phyloP scores from a whole-genome alignment of 2,113 vertebrate genomes.

The Butorides virescens region DNA sequence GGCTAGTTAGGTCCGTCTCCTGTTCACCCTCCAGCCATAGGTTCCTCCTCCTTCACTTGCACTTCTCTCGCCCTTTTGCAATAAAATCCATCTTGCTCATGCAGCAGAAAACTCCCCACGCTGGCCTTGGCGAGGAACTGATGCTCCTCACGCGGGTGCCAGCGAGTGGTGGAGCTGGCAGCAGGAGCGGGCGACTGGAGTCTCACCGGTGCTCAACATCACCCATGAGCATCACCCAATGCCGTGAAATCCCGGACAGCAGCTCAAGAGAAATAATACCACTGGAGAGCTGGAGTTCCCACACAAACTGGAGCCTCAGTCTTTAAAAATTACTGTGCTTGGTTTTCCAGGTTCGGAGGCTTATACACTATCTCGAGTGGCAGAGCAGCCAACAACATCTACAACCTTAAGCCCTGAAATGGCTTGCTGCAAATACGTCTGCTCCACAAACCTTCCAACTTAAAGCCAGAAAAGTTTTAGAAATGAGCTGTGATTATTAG shows the following conservation, averaged over 20 bases:
- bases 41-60: neutral
- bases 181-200: fast-evolving
- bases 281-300: neutral
- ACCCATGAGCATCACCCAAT: fast-evolving
- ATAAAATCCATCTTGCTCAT: neutral
- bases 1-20: fast-evolving
- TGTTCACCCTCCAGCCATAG: neutral
- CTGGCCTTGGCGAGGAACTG: neutral
- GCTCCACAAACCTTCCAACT: neutral
- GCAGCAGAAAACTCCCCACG: neutral
- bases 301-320: fast-evolving
- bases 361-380: neutral
- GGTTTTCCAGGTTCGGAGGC: fast-evolving
- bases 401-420: neutral
- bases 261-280: neutral
- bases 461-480: neutral
- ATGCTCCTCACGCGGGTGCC: neutral
- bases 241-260: fast-evolving
- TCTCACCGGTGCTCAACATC: fast-evolving
- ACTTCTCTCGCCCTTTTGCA: neutral
- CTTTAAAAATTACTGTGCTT: neutral
- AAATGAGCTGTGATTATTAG: neutral
- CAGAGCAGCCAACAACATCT: neutral
- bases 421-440: neutral
- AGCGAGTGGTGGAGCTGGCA: neutral